Evolutionary conservation across 2,888 invertebrate genomes (phyloP).

Genomic region (Polylopha cassiicola): DNA sequence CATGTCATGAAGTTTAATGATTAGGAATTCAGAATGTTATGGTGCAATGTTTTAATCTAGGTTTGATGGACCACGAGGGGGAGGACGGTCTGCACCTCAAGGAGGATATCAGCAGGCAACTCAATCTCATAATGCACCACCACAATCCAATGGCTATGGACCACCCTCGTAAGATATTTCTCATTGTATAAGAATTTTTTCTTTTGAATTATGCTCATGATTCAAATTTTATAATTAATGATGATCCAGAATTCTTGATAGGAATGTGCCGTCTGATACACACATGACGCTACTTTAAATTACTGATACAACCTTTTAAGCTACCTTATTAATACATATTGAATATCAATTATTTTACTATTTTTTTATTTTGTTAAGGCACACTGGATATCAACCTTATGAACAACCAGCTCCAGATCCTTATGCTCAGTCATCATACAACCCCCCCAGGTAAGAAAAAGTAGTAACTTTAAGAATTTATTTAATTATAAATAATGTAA

Average conservation of each 20-base stretch:
- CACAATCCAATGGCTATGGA: conserved; percentile 60
- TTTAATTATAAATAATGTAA: no score
- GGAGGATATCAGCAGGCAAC: conserved; percentile 50
- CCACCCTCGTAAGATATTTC: conserved; percentile 49
- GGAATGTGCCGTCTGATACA: conserved; percentile 77
- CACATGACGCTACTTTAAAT: conserved; percentile 56
- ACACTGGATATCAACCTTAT: conserved; percentile 66
- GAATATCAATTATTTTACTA: not conserved
- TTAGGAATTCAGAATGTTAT: no score
- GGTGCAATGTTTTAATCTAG: no score
- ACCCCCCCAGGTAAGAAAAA: conserved; percentile 46
- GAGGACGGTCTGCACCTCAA: conserved; percentile 42
- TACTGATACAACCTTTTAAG: conserved; percentile 53
- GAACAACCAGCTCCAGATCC: conserved; percentile 58
- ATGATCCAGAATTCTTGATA: conserved; percentile 69
- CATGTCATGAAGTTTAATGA: no score
- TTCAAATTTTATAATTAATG: conserved; percentile 32
- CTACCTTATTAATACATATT: not conserved
- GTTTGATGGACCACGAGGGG: conserved; percentile 56
- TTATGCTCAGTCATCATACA: conserved; percentile 58
- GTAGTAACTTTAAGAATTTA: no score
- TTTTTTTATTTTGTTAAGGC: conserved; percentile 33
- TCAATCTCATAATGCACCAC: conserved; percentile 44
- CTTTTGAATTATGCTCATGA: not conserved
- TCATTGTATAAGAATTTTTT: conserved; percentile 12